phyloP scores from a whole-genome alignment of 92 coral and sea anemone species.

The Epizoanthus ramosus region DNA sequence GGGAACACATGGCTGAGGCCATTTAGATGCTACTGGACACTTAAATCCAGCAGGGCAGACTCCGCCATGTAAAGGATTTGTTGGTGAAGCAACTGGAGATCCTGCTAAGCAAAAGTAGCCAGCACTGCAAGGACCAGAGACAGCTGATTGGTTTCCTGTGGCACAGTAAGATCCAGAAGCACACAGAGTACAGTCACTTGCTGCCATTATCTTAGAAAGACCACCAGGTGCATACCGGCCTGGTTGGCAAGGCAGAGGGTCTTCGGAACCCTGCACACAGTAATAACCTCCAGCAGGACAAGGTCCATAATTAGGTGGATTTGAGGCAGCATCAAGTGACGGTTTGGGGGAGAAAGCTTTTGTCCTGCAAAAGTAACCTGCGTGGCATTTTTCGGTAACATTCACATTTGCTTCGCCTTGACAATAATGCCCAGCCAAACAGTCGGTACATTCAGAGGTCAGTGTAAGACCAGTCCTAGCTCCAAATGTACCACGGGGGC shows the following conservation, averaged over 20 bases:
- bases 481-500: slow-evolving; percentile 92
- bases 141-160: slow-evolving; percentile 71
- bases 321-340: slow-evolving; percentile 43
- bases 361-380: slow-evolving; percentile 86
- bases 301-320: slow-evolving; percentile 71
- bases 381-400: slow-evolving; percentile 73
- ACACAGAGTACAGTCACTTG: slow-evolving; percentile 78
- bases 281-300: slow-evolving; percentile 92
- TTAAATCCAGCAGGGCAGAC: slow-evolving; percentile 82
- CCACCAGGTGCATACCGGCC: slow-evolving; percentile 84
- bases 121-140: slow-evolving; percentile 71
- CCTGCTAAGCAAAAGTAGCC: slow-evolving; percentile 89
- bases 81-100: slow-evolving; percentile 77
- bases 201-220: slow-evolving; percentile 56
- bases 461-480: slow-evolving; percentile 64
- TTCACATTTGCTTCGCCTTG: slow-evolving; percentile 60
- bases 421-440: slow-evolving; percentile 85
- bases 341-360: slow-evolving; percentile 72
- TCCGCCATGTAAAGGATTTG: slow-evolving; percentile 75
- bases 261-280: slow-evolving; percentile 73
- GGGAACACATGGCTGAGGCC: slow-evolving; percentile 78
- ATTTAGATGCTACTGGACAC: slow-evolving; percentile 80
- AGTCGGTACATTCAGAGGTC: slow-evolving; percentile 71
- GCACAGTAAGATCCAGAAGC: slow-evolving; percentile 84
- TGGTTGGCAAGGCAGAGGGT: slow-evolving; percentile 71